These are phyloP conservation scores for Capromys pilorides DNA, from an alignment of 2,797 vertebrate genomes.

Conservation along the genomic window DNA sequence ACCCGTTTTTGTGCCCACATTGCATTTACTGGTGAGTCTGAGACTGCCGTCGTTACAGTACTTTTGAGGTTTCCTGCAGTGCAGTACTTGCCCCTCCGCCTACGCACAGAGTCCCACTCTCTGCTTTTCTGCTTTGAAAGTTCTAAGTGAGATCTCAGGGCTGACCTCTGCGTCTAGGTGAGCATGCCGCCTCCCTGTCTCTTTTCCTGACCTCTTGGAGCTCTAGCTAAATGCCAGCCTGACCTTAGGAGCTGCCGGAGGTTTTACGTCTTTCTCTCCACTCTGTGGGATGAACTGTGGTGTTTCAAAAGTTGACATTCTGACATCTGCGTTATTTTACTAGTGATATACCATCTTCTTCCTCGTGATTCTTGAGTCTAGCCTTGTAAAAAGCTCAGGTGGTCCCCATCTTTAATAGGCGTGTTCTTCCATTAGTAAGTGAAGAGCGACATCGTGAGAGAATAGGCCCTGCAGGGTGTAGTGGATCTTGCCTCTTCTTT, in stretches of 20 bases:
- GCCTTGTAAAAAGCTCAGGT: not conserved
- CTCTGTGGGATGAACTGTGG: not conserved
- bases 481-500: not conserved
- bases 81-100: not conserved
- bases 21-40: conserved; percentile 18
- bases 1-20: not conserved
- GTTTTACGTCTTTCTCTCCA: not conserved
- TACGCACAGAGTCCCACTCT: not conserved
- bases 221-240: not conserved
- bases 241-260: not conserved
- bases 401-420: not conserved
- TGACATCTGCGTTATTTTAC: not conserved
- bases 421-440: not conserved
- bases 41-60: not conserved
- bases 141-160: not conserved
- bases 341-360: not conserved
- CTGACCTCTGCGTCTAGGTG: not conserved
- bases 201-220: not conserved
- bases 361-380: not conserved
- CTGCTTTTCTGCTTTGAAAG: not conserved
- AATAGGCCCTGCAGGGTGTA: not conserved
- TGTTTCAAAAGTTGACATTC: not conserved
- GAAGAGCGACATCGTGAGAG: not conserved
- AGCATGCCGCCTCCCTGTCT: not conserved
- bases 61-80: not conserved